Evolutionary conservation across 2,797 vertebrate species (phyloP), one percentile per base, ranked within the genome.

Genomic region (Muscicapa striata): DNA sequence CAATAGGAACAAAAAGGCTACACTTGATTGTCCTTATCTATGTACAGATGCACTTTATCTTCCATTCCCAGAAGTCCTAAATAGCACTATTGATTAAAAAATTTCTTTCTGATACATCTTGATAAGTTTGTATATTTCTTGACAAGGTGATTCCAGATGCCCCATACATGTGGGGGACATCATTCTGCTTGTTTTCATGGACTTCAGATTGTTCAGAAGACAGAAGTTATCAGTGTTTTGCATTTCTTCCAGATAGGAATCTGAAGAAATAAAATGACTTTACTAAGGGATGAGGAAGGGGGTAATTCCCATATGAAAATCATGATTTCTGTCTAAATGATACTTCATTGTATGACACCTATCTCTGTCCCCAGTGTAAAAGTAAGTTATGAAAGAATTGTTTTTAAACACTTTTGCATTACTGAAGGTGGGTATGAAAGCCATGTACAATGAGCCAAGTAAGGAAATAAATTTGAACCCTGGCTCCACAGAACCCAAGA

Each of bases 361-460:
- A 15, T 20, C 6, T 55, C 36, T 81, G 24, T 13, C 20, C 7
- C 40, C 16, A 67, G 3, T 1, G 0, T 5, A 70, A 57, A 13
- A 57, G 16, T 17, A 55, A 63, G 2, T 40, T 16, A 54, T 4
- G 6, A 58, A 8, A 8, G 38, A 57, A 76, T 21, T 57, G 2
- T 2, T 29, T 91, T 54, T 52, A 77, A 87, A 41, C 23, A 51
- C 9, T 29, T 69, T 54, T 51, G 4, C 27, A 26, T 70, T 59
- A 24, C 30, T 84, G 54, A 48, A 73, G 3, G 36, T 32, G 51
- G 24, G 24, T 52, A 5, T 40, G 48, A 73, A 76, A 85, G 8
- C 14, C 22, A 16, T 0, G 1, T 4, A 9, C 21, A n/a, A 10
- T 27, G 62, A 68, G 1, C 4, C 38, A 87, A 32, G 5, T 5